These are phyloP conservation scores for Brachypodius melanocephalos DNA, from an alignment of 2,113 vertebrate genomes.

Conservation along the genomic window DNA sequence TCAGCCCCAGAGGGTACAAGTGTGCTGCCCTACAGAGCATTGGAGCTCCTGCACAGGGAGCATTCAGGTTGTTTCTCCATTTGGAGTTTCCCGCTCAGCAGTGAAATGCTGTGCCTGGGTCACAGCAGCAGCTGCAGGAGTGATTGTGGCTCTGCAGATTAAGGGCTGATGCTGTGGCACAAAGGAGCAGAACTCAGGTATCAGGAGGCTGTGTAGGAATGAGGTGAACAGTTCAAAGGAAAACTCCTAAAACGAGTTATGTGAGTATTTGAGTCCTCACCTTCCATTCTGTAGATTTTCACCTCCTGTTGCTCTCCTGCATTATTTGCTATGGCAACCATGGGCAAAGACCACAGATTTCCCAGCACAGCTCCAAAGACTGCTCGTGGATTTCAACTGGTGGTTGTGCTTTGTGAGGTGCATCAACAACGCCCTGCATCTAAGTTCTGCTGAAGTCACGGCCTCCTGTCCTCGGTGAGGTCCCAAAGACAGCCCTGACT, in stretches of 20 bases:
- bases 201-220: fast-evolving
- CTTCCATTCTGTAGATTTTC: neutral
- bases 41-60: fast-evolving
- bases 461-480: neutral
- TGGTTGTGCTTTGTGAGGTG: neutral
- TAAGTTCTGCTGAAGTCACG: neutral
- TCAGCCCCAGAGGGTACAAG: neutral
- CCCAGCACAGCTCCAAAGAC: neutral
- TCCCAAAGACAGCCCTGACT: neutral
- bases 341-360: neutral
- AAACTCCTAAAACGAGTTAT: neutral
- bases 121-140: neutral
- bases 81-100: neutral
- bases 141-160: fast-evolving
- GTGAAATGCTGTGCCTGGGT: neutral
- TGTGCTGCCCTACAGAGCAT: neutral
- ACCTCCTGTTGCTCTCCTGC: neutral
- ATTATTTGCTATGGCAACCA: neutral
- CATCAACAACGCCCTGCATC: neutral
- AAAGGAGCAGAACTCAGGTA: neutral
- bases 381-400: neutral
- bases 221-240: neutral
- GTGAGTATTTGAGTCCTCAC: fast-evolving
- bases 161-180: neutral
- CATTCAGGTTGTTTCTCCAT: neutral